Evolutionary conservation across 2,888 invertebrate species (phyloP).

Genomic region (Drosophila prostipennis): DNA sequence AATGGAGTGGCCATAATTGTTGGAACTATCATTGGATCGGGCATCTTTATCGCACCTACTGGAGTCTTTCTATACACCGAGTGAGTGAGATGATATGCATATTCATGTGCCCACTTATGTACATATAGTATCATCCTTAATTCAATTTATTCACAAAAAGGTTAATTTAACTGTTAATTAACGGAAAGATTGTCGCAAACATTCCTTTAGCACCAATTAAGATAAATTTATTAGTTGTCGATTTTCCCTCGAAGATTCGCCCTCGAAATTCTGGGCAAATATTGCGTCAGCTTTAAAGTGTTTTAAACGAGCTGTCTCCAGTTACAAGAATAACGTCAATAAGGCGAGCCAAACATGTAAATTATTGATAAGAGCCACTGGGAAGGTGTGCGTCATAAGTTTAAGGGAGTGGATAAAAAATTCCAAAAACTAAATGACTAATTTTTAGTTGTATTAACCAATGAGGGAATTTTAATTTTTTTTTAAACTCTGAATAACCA

Average conservation of each 20-base stretch:
- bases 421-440: neutral
- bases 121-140: slow-evolving; percentile 30
- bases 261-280: slow-evolving; percentile 52
- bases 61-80: slow-evolving; percentile 88
- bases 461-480: too few relatives aligned
- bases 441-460: too few relatives aligned
- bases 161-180: slow-evolving; percentile 47
- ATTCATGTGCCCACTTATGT: too few relatives aligned
- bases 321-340: slow-evolving; percentile 47
- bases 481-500: too few relatives aligned
- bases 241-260: slow-evolving; percentile 40
- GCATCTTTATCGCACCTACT: slow-evolving; percentile 96
- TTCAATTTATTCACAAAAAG: slow-evolving; percentile 41
- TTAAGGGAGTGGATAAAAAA: neutral
- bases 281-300: slow-evolving; percentile 64
- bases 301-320: slow-evolving; percentile 23
- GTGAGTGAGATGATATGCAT: slow-evolving; percentile 84
- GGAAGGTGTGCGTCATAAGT: slow-evolving; percentile 3
- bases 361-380: slow-evolving; percentile 19
- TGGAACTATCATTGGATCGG: slow-evolving; percentile 95
- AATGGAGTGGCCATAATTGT: slow-evolving; percentile 95
- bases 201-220: slow-evolving; percentile 44
- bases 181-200: slow-evolving; percentile 32
- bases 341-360: slow-evolving; percentile 9
- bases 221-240: slow-evolving; percentile 48